Percentiles rank a stretch among this genome's conserved stretches.
phyloP scores from a whole-genome alignment of 2,888 invertebrate species.

The Tetragnatha montana region DNA sequence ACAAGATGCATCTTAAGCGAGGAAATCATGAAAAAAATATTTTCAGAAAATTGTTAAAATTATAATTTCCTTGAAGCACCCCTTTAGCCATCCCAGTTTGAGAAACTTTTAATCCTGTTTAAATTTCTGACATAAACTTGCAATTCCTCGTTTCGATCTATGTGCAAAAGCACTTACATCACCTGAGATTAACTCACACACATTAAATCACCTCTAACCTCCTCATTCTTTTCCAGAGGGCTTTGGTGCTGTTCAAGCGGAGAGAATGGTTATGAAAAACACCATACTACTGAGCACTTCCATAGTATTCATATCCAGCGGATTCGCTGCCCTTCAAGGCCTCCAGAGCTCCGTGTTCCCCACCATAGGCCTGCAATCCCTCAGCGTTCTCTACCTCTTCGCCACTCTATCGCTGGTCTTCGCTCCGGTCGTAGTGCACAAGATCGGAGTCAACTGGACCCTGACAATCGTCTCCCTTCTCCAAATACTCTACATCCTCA shows the following conservation, averaged over 20 bases:
- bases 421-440: conserved; percentile 62
- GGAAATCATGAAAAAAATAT: no score
- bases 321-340: conserved; percentile 66
- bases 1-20: no score
- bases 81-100: no score
- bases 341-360: conserved; percentile 67
- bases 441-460: conserved; percentile 65
- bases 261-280: conserved; percentile 65
- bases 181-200: no score
- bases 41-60: no score
- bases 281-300: conserved; percentile 59
- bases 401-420: conserved; percentile 54
- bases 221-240: conserved; percentile 42
- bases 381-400: conserved; percentile 59
- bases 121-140: no score
- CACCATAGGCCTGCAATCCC: conserved; percentile 48
- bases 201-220: no score
- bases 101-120: no score
- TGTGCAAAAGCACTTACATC: no score
- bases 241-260: conserved; percentile 57
- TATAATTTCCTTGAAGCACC: no score
- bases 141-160: no score
- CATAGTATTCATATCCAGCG: conserved; percentile 56
- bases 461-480: conserved; percentile 35
- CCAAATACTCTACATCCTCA: conserved; percentile 47